Conservation (phyloP, 2,113 vertebrate genomes). For the Notarius lentiginosus region DNA sequence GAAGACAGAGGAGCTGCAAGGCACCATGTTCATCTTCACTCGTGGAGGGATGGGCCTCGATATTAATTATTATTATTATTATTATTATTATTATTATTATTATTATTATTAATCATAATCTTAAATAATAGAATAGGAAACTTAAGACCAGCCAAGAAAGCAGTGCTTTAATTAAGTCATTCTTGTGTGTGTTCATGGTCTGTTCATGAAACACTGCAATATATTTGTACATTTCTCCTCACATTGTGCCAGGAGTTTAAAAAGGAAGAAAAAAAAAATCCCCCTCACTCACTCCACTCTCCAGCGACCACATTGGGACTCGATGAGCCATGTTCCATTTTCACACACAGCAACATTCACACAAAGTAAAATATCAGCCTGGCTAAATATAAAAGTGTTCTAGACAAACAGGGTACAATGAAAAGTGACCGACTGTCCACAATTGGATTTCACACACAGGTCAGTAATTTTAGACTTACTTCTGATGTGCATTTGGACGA, state of each 20-base stretch:
- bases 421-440: no score
- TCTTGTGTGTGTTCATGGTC: neutral
- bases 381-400: constrained; percentile 17
- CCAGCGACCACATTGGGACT: constrained; percentile 6
- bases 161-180: neutral
- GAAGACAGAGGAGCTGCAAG: no score
- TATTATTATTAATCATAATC: neutral
- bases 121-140: neutral
- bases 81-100: neutral
- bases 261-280: neutral
- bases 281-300: neutral
- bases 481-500: no score
- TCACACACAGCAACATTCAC: constrained; percentile 8
- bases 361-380: constrained; percentile 7
- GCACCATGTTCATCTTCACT: no score
- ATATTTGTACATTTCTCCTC: neutral
- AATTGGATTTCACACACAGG: no score
- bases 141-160: neutral
- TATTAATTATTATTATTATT: no score
- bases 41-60: no score
- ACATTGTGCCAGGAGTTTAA: neutral
- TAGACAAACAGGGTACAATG: neutral
- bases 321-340: constrained; percentile 38
- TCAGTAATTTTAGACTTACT: no score
- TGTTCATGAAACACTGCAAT: neutral